phyloP scores from a whole-genome alignment of 1,140 invertebrate species.

The Popillia japonica region DNA sequence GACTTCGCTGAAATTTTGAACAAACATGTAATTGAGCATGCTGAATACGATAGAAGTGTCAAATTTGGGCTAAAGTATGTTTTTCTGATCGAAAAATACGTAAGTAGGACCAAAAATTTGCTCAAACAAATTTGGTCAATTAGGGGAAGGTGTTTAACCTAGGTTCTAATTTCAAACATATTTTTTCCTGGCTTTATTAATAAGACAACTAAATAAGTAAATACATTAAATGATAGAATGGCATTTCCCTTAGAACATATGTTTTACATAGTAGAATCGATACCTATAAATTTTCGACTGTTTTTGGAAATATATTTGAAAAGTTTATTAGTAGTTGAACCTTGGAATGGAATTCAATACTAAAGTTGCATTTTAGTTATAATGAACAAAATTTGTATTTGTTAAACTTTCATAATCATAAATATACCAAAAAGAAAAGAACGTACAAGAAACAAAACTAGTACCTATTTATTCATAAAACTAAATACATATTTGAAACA shows the following conservation, averaged over 20 bases:
- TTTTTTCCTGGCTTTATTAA: not conserved
- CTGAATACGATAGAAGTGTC: too few species aligned
- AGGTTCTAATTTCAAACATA: not conserved
- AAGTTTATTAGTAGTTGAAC: not conserved
- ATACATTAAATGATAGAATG: not conserved
- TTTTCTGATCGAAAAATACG: too few species aligned
- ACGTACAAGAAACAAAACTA: not conserved
- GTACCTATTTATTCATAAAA: not conserved
- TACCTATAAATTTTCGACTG: too few species aligned
- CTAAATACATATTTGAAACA: not conserved
- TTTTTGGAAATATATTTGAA: too few species aligned
- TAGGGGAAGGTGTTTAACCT: not conserved
- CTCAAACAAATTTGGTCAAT: too few species aligned
- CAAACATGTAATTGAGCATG: too few species aligned
- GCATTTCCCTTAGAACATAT: not conserved
- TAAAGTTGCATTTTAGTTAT: not conserved
- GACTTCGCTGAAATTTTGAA: too few species aligned
- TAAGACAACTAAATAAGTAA: not conserved
- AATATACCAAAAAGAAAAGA: not conserved
- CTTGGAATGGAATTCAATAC: not conserved
- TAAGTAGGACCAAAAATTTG: too few species aligned
- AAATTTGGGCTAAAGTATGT: too few species aligned
- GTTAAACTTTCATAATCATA: constrained; percentile 9
- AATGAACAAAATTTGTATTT: not conserved
- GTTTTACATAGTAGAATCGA: too few species aligned